phyloP scores from a whole-genome alignment of 2,888 invertebrate genomes.

The Apodemia zela region DNA sequence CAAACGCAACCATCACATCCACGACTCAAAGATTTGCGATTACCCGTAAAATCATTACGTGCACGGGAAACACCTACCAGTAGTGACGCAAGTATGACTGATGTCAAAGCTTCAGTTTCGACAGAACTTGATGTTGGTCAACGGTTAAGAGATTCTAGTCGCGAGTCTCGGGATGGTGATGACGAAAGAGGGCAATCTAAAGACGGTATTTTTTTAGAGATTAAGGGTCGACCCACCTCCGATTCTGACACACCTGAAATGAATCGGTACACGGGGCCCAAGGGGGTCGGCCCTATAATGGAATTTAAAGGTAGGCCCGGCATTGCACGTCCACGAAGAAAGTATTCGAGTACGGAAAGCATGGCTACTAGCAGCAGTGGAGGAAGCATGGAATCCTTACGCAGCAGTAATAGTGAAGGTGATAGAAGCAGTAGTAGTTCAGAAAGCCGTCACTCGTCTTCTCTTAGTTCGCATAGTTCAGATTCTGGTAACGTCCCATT shows the following conservation, averaged over 20 bases:
- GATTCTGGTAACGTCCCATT: slow-evolving; percentile 86
- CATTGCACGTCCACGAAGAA: slow-evolving; percentile 75
- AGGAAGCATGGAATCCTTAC: slow-evolving; percentile 92
- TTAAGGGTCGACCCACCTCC: slow-evolving; percentile 85
- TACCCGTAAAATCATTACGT: slow-evolving; percentile 85
- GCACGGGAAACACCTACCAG: slow-evolving; percentile 82
- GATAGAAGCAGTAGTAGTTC: slow-evolving; percentile 92
- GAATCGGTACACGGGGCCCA: slow-evolving; percentile 78
- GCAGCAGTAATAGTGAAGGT: slow-evolving; percentile 93
- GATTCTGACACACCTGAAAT: slow-evolving; percentile 78
- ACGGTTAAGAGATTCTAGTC: slow-evolving; percentile 70
- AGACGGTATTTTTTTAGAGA: slow-evolving; percentile 86
- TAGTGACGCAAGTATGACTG: slow-evolving; percentile 83
- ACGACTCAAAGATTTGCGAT: slow-evolving; percentile 85
- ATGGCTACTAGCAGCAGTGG: slow-evolving; percentile 93
- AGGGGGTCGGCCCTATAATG: slow-evolving; percentile 81
- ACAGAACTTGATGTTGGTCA: slow-evolving; percentile 75
- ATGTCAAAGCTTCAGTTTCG: slow-evolving; percentile 76
- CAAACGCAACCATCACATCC: slow-evolving; percentile 84
- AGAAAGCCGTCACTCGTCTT: slow-evolving; percentile 90
- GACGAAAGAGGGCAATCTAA: slow-evolving; percentile 86
- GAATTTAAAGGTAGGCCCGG: slow-evolving; percentile 83
- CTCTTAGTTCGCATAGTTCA: slow-evolving; percentile 92
- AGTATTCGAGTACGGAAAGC: slow-evolving; percentile 90
- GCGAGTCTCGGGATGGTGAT: slow-evolving; percentile 82